Base-by-base conservation (phyloP, 2,113 vertebrate species). In the Sceloporus tristichus region DNA sequence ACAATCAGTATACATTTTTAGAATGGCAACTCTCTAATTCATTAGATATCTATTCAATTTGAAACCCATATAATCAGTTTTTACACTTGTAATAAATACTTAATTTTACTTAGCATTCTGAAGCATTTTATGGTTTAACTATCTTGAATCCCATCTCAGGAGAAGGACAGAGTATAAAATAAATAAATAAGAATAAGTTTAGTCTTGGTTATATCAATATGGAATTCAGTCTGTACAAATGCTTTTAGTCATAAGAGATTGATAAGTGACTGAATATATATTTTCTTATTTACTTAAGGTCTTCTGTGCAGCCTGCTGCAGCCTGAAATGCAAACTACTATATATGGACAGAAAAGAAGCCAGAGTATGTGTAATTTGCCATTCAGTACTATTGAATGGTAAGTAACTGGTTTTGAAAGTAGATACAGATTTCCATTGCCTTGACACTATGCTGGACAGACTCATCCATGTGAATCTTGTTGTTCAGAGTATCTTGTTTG, bases 281-380 rank as follows among this genome's bases (percentile, higher is more conserved):
- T 62, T 83, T 9, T 92, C 91, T 91, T 87, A 88, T 95, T 91
- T 93, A 42, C 89, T 93, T 1, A 93, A 99, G 99, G 99, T 99
- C 82, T 99, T 99, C 65, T 99, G 99, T 92, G 98, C 98, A 0
- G 93, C 98, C 0, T 99, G 99, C 96, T 99, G 99, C 93, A 98
- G 98, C 94, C 96, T 99, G 91, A 99, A 98, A 95, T 98, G 98
- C 96, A 98, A 98, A 85, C 96, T 99, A 89, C 91, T 96, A 65
- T 99, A 99, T 95, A 99, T 99, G 99, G 99, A 99, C 92, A 96
- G 97, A 86, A 99, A 99, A 91, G 99, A 99, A 93, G 99, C 98
- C 8, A 95, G 99, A 40, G 99, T 99, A 77, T 99, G 99, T 94
- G 96, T 99, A 68, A 99, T 98, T 95, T 99, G 99, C 95, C 98